These are phyloP conservation scores for Choristoneura fumiferana DNA, from an alignment of 1,140 invertebrate genomes.

Conservation along the genomic window DNA sequence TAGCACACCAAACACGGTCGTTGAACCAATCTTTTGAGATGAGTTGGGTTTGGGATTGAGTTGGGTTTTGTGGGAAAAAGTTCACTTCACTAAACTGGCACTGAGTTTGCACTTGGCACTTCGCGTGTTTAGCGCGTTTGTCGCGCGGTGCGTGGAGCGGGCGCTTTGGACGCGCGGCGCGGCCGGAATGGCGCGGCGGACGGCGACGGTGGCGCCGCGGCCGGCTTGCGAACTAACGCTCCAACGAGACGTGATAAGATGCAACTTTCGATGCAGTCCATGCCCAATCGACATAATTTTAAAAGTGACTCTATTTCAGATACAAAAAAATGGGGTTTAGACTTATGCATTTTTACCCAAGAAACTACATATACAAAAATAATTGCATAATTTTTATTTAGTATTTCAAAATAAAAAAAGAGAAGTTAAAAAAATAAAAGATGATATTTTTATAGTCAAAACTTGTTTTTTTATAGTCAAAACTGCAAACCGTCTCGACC, in stretches of 20 bases:
- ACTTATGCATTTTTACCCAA: slow-evolving; percentile 9
- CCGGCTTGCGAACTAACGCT: slow-evolving; percentile 38
- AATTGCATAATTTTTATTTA: too few species aligned
- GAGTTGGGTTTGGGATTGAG: slow-evolving; percentile 34
- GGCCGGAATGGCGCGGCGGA: slow-evolving; percentile 63
- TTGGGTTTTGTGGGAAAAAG: too few species aligned
- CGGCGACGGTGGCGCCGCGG: slow-evolving; percentile 42
- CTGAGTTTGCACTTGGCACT: slow-evolving; percentile 42
- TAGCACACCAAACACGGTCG: slow-evolving; percentile 44
- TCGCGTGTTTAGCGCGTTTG: slow-evolving; percentile 25
- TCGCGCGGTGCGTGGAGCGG: slow-evolving; percentile 38
- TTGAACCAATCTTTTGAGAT: slow-evolving; percentile 48
- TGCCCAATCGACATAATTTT: slow-evolving; percentile 13
- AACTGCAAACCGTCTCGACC: slow-evolving; percentile 30
- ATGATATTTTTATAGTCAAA: background rate
- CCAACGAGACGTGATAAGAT: slow-evolving; percentile 51
- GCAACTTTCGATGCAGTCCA: slow-evolving; percentile 35
- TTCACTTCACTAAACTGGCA: slow-evolving; percentile 45
- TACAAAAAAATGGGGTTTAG: background rate
- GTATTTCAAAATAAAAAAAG: too few species aligned
- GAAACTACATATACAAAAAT: background rate
- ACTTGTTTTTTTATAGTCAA: slow-evolving; percentile 22
- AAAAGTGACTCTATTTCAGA: slow-evolving; percentile 22
- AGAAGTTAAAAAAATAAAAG: too few species aligned
- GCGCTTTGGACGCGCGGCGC: slow-evolving; percentile 57